A percentile compares a stretch with the other conserved stretches of the same genome.
Evolutionary conservation across 2,888 invertebrate species (phyloP).

Genomic region (Lordiphosa andalusiaca): DNA sequence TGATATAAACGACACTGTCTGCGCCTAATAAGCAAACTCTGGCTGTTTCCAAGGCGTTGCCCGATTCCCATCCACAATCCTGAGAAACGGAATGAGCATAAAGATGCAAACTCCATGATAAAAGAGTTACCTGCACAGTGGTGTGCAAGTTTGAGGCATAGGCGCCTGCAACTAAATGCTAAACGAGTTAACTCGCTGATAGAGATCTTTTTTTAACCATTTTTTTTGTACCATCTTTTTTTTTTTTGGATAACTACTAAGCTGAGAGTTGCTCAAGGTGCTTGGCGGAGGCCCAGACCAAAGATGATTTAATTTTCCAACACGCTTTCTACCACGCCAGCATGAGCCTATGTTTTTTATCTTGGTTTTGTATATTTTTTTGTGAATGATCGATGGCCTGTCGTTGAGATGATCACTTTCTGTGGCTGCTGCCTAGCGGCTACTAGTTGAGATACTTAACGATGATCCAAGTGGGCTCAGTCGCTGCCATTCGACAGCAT

Average conservation of each 20-base stretch:
- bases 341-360: constrained; percentile 30
- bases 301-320: constrained; percentile 76
- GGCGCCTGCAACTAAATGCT: constrained; percentile 78
- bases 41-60: constrained; percentile 36
- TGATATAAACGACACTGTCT: constrained; percentile 75
- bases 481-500: constrained; percentile 27
- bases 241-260: constrained; percentile 54
- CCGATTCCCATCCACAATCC: constrained; percentile 24
- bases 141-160: constrained; percentile 31
- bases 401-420: constrained; percentile 74
- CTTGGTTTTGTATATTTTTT: neutral
- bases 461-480: constrained; percentile 31
- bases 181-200: constrained; percentile 78
- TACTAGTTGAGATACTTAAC: constrained; percentile 75
- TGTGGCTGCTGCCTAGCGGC: constrained; percentile 75
- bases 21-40: constrained; percentile 60
- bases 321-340: constrained; percentile 68
- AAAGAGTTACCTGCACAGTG: constrained; percentile 34
- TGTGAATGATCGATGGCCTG: constrained; percentile 73
- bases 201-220: constrained; percentile 60
- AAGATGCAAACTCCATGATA: constrained; percentile 65
- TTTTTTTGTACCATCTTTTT: constrained; percentile 8
- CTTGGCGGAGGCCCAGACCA: constrained; percentile 43
- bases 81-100: constrained; percentile 31
- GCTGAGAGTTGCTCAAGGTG: constrained; percentile 59